phyloP scores from a whole-genome alignment of 2,113 vertebrate genomes.

The Ophiodon elongatus region DNA sequence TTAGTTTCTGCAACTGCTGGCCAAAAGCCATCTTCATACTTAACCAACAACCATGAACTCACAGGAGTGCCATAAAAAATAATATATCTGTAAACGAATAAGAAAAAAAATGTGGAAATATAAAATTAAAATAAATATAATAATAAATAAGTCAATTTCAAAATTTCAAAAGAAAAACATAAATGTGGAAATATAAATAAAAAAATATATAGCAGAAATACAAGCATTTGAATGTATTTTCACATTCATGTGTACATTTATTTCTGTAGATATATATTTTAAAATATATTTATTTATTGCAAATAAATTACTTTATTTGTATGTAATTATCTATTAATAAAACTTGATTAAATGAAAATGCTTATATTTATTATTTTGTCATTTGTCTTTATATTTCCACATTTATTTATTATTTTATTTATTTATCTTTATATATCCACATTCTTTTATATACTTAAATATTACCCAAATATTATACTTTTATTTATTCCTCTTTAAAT shows the following conservation, averaged over 20 bases:
- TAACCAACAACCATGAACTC: neutral
- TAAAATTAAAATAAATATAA: no score
- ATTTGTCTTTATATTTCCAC: neutral
- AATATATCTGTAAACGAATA: neutral
- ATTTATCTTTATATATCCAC: neutral
- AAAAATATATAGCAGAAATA: no score
- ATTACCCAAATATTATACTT: neutral
- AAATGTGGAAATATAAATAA: neutral
- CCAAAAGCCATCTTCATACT: neutral
- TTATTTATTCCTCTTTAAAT: neutral
- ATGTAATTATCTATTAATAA: neutral
- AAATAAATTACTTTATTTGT: neutral
- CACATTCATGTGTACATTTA: no score
- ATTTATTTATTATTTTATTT: neutral
- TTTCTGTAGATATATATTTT: no score
- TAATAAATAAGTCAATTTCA: no score
- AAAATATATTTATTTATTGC: neutral
- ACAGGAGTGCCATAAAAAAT: neutral
- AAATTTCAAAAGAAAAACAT: neutral
- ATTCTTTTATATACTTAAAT: neutral
- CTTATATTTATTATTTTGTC: neutral
- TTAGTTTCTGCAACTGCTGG: slow-evolving; percentile 3
- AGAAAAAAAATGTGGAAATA: neutral
- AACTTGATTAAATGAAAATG: neutral
- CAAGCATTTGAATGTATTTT: no score